Evolutionary conservation across 2,797 vertebrate species (phyloP).

Genomic region (Coranthus polyacanthus): DNA sequence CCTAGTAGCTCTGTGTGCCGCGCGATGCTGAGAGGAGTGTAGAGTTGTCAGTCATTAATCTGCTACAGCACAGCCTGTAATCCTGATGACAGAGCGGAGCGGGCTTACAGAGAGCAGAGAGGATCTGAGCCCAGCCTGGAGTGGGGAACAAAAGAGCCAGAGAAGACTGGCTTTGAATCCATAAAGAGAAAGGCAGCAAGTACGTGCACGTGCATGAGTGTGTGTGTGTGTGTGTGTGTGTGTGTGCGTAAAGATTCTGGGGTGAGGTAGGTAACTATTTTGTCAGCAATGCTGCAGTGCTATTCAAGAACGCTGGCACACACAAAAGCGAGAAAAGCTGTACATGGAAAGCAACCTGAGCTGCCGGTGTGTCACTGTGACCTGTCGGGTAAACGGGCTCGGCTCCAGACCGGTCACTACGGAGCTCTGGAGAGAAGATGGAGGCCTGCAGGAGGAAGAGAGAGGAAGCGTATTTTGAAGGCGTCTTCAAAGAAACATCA

Average conservation of each 20-base stretch:
- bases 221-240: constrained; percentile 18
- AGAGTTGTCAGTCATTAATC: constrained; percentile 84
- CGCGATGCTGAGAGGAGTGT: constrained; percentile 70
- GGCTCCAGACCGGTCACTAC: constrained; percentile 40
- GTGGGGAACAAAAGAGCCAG: constrained; percentile 79
- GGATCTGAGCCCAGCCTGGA: constrained; percentile 82
- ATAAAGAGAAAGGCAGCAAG: constrained; percentile 61
- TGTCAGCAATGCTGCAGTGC: constrained; percentile 76
- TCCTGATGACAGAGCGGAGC: constrained; percentile 82
- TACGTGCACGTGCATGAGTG: constrained; percentile 9
- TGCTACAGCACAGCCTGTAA: constrained; percentile 81
- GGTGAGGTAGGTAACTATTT: constrained; percentile 75
- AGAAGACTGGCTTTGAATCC: constrained; percentile 77
- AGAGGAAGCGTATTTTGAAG: constrained; percentile 41
- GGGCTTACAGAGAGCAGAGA: constrained; percentile 76
- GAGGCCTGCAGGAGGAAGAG: constrained; percentile 29
- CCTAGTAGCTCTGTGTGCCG: constrained; percentile 60
- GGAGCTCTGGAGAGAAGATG: not conserved
- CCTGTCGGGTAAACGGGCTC: constrained; percentile 51
- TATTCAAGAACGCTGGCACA: constrained; percentile 66
- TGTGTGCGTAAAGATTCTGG: constrained; percentile 37
- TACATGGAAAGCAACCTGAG: constrained; percentile 34
- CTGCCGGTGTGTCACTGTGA: constrained; percentile 45
- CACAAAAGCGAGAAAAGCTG: constrained; percentile 53
- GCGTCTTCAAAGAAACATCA: constrained; percentile 72